Evolutionary conservation across 2,888 invertebrate species (phyloP).

Genomic region (Catonia carolina): DNA sequence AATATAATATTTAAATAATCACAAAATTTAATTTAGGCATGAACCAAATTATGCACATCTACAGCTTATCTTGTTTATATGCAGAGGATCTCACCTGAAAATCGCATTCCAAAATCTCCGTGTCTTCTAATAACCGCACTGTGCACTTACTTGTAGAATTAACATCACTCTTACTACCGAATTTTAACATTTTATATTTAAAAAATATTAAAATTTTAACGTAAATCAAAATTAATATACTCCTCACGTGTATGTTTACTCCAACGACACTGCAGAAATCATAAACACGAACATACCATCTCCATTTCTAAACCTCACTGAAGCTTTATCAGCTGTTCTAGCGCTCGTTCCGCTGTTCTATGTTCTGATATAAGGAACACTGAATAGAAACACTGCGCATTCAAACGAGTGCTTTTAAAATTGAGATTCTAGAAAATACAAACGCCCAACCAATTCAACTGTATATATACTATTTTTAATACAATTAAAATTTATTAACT

Average conservation of each 20-base stretch:
- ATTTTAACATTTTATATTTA: slow-evolving; percentile 44
- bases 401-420: no score
- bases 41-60: no score
- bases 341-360: not conserved
- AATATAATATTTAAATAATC: no score
- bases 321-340: not conserved
- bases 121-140: slow-evolving; percentile 81
- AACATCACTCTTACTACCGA: slow-evolving; percentile 62
- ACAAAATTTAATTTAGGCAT: no score
- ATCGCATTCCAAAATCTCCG: slow-evolving; percentile 87
- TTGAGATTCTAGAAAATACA: no score
- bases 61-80: no score
- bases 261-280: slow-evolving; percentile 1
- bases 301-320: slow-evolving; percentile 4
- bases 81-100: slow-evolving; percentile 82
- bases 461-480: no score
- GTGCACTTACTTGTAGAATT: slow-evolving; percentile 78
- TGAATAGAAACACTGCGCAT: no score
- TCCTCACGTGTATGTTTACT: slow-evolving; percentile 28
- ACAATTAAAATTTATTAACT: no score
- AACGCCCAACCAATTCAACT: no score
- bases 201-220: not conserved
- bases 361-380: not conserved
- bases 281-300: slow-evolving; percentile 3
- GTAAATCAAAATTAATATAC: not conserved